Evolutionary conservation across 2,888 invertebrate species (phyloP).

Genomic region (Sepiola atlantica): DNA sequence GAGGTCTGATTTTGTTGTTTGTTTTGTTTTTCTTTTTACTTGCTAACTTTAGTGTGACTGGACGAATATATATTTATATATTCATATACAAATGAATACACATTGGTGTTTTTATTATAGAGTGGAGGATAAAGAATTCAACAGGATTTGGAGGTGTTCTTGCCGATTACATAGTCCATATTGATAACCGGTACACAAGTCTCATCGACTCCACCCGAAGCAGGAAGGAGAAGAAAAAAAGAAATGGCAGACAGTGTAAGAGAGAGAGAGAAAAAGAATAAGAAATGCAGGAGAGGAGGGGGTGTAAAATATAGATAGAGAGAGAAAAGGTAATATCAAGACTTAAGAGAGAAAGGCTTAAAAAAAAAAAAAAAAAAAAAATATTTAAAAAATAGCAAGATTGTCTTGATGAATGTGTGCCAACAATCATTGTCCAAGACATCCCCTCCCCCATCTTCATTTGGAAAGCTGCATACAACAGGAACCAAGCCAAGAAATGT

Average conservation of each 20-base stretch:
- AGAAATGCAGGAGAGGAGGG: not conserved
- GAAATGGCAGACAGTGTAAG: not conserved
- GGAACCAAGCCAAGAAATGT: conserved; percentile 18
- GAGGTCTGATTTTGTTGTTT: too few relatives aligned
- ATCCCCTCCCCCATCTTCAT: not conserved
- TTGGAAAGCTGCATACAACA: not conserved
- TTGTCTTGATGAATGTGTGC: conserved; percentile 2
- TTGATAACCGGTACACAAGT: too few relatives aligned
- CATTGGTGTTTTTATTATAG: too few relatives aligned
- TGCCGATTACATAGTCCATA: too few relatives aligned
- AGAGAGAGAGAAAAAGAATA: not conserved
- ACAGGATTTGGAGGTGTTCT: too few relatives aligned
- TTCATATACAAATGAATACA: too few relatives aligned
- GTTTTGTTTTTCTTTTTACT: too few relatives aligned
- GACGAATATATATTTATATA: too few relatives aligned
- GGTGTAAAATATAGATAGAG: not conserved
- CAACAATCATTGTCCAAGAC: conserved; percentile 24
- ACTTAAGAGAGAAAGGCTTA: not conserved
- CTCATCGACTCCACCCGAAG: too few relatives aligned
- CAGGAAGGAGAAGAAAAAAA: not conserved
- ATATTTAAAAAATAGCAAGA: not conserved
- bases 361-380: not conserved
- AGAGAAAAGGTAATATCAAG: not conserved
- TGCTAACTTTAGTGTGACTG: too few relatives aligned
- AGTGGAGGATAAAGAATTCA: too few relatives aligned